Evolutionary conservation across 2,797 vertebrate genomes (phyloP), one percentile per base, ranked within the genome.

Genomic region (Mallotus villosus): DNA sequence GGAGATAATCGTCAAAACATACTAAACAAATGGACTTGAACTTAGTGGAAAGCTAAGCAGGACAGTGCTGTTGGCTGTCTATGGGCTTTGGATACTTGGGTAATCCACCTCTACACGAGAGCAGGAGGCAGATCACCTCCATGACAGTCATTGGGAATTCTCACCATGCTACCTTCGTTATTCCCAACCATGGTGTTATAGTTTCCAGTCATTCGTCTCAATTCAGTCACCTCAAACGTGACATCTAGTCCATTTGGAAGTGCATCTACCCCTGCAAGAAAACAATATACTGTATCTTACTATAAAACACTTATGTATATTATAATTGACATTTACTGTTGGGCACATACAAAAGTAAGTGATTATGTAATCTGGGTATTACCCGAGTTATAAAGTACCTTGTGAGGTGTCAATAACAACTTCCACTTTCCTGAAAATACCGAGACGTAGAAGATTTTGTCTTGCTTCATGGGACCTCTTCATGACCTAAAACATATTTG

Each of bases 161-260:
- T 72, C 91, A 99, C 98, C 98, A 99, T 99, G 76, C 97, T 98
- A 81, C 98, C 98, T 88, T 99, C 97, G 0, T 98, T 99, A 90
- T 99, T 99, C 68, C 98, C 97, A 34, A 99, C 96, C 96, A 97
- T 98, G 5, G 97, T 99, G 89, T 98, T 98, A 75, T 98, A 98
- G 81, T 97, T 99, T 83, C 97, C 97, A 0, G 98, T 99, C 80
- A 99, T 70, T 59, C 95, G 91, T 70, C 95, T 91, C 69, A 98
- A 81, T 73, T 99, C 98, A 0, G 93, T 95, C 29, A 99, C 98
- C 71, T 99, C 96, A 74, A 99, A 99, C 0, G 94, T 99, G 67
- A 99, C 95, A 2, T 99, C 98, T 17, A 99, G 89, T 49, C 98
- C 98, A 0, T 99, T 98, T 0, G 97, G 95, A 77, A 98, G 94